Percentiles rank a stretch among this genome's conserved stretches.
phyloP scores from a whole-genome alignment of 2,797 vertebrate species.

The Synaphobranchus kaupii region DNA sequence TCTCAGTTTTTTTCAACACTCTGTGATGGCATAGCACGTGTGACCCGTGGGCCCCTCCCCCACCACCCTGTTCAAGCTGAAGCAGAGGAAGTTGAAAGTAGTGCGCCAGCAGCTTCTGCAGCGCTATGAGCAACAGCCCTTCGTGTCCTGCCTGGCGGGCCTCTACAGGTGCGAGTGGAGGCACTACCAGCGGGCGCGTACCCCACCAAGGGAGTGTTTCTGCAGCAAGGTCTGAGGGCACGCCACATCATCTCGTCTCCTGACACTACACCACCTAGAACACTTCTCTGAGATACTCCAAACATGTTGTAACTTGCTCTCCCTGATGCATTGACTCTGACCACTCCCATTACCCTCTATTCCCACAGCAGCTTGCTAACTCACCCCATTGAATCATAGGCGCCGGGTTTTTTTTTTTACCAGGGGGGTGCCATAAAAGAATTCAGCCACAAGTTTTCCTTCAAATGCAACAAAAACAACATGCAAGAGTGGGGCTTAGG shows the following conservation, averaged over 20 bases:
- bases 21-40: slow-evolving; percentile 67
- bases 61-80: slow-evolving; percentile 70
- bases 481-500: too few relatives aligned
- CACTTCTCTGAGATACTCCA: background rate
- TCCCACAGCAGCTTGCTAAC: background rate
- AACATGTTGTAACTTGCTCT: background rate
- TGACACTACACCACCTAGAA: background rate
- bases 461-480: too few relatives aligned
- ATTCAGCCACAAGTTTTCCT: too few relatives aligned
- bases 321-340: background rate
- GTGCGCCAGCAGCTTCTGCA: slow-evolving; percentile 79
- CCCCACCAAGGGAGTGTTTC: slow-evolving; percentile 82
- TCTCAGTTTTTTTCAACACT: too few relatives aligned
- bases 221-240: slow-evolving; percentile 73
- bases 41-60: slow-evolving; percentile 64
- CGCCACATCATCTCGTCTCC: background rate
- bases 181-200: slow-evolving; percentile 74
- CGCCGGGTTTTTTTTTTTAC: too few relatives aligned
- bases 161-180: slow-evolving; percentile 90
- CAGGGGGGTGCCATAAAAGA: too few relatives aligned
- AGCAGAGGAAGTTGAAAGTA: slow-evolving; percentile 83
- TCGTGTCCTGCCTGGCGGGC: slow-evolving; percentile 84
- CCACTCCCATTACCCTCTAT: too few relatives aligned
- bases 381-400: too few relatives aligned
- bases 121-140: slow-evolving; percentile 80